Evolutionary conservation across 1,140 invertebrate genomes (phyloP).

Genomic region (Coptotermes formosanus): DNA sequence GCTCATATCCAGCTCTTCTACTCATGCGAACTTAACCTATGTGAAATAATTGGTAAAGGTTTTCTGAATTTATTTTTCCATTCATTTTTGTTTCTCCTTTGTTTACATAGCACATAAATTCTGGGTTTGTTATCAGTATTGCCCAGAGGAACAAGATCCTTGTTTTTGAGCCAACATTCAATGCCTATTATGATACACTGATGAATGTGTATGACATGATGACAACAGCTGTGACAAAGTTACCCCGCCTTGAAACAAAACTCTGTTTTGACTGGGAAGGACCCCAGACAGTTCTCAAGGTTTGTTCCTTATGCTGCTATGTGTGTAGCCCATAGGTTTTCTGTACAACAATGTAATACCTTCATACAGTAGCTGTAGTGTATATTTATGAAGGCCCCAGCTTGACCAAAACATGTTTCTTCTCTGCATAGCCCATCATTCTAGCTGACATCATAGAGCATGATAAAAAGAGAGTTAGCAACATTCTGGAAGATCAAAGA

Average conservation of each 20-base stretch:
- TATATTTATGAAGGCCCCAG: too few species aligned
- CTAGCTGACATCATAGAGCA: constrained; percentile 60
- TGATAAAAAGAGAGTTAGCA: constrained; percentile 56
- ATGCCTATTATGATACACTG: constrained; percentile 67
- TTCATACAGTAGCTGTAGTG: background rate
- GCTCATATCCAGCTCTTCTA: too few species aligned
- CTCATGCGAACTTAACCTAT: too few species aligned
- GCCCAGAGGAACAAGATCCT: constrained; percentile 65
- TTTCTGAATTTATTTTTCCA: too few species aligned
- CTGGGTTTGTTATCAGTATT: constrained; percentile 73
- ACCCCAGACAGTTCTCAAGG: constrained; percentile 49
- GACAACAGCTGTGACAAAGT: constrained; percentile 62
- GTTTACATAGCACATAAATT: constrained; percentile 59
- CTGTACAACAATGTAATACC: background rate
- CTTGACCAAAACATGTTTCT: too few species aligned
- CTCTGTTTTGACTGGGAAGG: constrained; percentile 61
- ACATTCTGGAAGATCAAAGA: constrained; percentile 66
- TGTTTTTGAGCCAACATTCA: constrained; percentile 77
- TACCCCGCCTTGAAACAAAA: constrained; percentile 73
- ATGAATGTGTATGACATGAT: constrained; percentile 71
- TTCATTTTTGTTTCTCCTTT: too few species aligned
- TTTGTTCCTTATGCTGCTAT: constrained; percentile 40
- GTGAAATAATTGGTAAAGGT: too few species aligned
- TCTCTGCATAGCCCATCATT: constrained; percentile 61
- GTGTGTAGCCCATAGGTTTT: too few species aligned